Conservation (phyloP, 2,797 vertebrate genomes). For the Spondyliosoma cantharus region DNA sequence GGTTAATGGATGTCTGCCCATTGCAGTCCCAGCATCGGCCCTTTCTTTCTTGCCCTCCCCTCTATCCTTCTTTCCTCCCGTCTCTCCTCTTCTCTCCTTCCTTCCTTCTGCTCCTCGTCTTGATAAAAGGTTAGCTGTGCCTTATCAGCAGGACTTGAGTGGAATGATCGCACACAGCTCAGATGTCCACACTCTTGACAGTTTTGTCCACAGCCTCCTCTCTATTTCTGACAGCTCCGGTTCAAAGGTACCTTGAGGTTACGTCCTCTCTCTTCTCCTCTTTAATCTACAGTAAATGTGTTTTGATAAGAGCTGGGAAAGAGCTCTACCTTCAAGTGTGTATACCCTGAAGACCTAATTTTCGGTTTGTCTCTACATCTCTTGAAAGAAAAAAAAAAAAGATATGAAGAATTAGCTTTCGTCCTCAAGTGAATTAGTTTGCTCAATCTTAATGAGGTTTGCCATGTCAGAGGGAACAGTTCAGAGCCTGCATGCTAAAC, state of each 20-base stretch:
- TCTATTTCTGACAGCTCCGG: slow-evolving; percentile 29
- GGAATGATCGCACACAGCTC: slow-evolving; percentile 44
- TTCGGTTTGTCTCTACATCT: slow-evolving; percentile 75
- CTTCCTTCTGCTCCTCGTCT: slow-evolving; percentile 22
- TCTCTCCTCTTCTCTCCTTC: slow-evolving; percentile 11
- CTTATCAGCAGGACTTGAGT: slow-evolving; percentile 58
- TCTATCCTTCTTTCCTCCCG: slow-evolving; percentile 21
- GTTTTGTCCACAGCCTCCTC: slow-evolving; percentile 37
- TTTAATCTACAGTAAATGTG: slow-evolving; percentile 62
- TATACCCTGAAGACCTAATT: slow-evolving; percentile 65
- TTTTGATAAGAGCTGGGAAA: slow-evolving; percentile 49
- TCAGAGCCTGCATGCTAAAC: slow-evolving; percentile 76
- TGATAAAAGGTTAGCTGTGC: slow-evolving; percentile 65
- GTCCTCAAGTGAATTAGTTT: slow-evolving; percentile 78
- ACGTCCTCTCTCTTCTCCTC: slow-evolving; percentile 31
- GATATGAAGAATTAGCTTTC: slow-evolving; percentile 75
- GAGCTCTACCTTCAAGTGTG: slow-evolving; percentile 60
- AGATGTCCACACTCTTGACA: slow-evolving; percentile 45
- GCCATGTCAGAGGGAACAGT: slow-evolving; percentile 73
- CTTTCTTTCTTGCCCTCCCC: slow-evolving; percentile 34
- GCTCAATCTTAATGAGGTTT: slow-evolving; percentile 83
- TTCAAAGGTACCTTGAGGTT: slow-evolving; percentile 63
- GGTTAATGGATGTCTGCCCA: slow-evolving; percentile 74
- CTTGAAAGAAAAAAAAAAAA: slow-evolving; percentile 40
- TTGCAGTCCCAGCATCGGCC: slow-evolving; percentile 39